Evolutionary conservation across 2,888 invertebrate genomes (phyloP).

Genomic region (Melikaiella ostensackeni): DNA sequence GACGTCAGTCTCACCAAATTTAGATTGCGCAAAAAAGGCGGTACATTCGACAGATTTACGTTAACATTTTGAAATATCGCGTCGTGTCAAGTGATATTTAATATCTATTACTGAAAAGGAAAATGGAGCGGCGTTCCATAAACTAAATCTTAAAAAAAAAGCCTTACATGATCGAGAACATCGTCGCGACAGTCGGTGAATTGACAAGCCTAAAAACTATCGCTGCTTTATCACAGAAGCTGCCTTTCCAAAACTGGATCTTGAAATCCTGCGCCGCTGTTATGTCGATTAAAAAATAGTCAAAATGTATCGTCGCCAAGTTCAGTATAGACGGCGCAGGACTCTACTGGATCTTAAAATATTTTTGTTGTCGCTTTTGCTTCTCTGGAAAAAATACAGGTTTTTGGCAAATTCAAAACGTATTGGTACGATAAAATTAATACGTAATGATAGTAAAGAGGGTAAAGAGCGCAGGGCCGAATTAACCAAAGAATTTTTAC

Average conservation of each 20-base stretch:
- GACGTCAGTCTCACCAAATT: neutral
- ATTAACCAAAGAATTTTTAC: neutral
- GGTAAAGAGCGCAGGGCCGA: neutral
- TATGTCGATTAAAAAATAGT: neutral
- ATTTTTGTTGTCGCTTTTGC: neutral
- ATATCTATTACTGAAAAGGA: slow-evolving; percentile 6
- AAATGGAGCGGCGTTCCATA: slow-evolving; percentile 1
- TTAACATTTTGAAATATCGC: slow-evolving; percentile 12
- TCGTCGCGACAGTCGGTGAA: slow-evolving; percentile 13
- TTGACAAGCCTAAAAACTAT: slow-evolving; percentile 30
- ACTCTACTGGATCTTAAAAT: neutral
- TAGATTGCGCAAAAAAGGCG: neutral
- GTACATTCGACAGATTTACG: neutral
- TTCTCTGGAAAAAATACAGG: slow-evolving; percentile 1
- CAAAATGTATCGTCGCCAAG: neutral
- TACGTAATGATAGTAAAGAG: slow-evolving; percentile 16
- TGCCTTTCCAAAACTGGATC: slow-evolving; percentile 17
- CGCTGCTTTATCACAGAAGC: slow-evolving; percentile 33
- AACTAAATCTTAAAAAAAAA: neutral
- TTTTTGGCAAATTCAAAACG: slow-evolving; percentile 23
- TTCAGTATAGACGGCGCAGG: neutral
- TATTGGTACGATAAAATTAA: slow-evolving; percentile 45
- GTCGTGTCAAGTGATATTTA: slow-evolving; percentile 25
- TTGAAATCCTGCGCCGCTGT: neutral
- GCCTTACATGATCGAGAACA: neutral